These are phyloP conservation scores for Sinosuthora webbiana DNA, from an alignment of 2,113 vertebrate genomes.

Conservation along the genomic window DNA sequence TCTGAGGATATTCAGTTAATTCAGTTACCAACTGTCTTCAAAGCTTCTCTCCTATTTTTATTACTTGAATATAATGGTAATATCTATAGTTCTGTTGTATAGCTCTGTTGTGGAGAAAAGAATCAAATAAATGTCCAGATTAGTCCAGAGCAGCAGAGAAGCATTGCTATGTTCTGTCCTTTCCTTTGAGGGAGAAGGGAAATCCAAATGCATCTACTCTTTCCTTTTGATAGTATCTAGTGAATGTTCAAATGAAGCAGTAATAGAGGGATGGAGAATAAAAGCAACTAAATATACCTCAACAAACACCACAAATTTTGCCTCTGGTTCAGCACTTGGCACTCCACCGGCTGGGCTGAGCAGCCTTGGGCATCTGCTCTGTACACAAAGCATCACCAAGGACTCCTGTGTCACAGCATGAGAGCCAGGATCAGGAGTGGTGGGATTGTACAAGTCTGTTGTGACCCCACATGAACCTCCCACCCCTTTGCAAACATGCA, in stretches of 20 bases:
- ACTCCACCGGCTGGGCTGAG: background rate
- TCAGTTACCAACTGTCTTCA: slow-evolving; percentile 30
- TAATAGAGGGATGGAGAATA: background rate
- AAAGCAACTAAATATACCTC: background rate
- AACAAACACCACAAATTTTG: background rate
- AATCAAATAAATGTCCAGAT: background rate
- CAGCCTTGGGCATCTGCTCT: background rate
- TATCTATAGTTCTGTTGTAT: background rate
- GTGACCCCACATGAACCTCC: background rate
- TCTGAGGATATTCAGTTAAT: slow-evolving; percentile 17
- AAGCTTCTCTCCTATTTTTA: slow-evolving; percentile 13
- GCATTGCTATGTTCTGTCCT: background rate
- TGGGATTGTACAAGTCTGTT: accelerated
- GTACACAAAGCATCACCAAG: background rate
- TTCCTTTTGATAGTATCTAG: background rate
- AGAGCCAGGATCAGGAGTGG: accelerated
- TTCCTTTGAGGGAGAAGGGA: background rate
- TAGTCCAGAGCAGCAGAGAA: background rate
- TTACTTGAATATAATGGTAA: slow-evolving; percentile 1
- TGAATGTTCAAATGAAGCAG: background rate
- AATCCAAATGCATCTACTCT: background rate
- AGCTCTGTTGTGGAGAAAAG: background rate
- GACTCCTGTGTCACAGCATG: accelerated
- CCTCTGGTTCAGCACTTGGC: background rate
- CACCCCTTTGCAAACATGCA: background rate